These are phyloP conservation scores for Sebastes oblongus DNA, from an alignment of 2,797 vertebrate genomes.

Conservation along the genomic window DNA sequence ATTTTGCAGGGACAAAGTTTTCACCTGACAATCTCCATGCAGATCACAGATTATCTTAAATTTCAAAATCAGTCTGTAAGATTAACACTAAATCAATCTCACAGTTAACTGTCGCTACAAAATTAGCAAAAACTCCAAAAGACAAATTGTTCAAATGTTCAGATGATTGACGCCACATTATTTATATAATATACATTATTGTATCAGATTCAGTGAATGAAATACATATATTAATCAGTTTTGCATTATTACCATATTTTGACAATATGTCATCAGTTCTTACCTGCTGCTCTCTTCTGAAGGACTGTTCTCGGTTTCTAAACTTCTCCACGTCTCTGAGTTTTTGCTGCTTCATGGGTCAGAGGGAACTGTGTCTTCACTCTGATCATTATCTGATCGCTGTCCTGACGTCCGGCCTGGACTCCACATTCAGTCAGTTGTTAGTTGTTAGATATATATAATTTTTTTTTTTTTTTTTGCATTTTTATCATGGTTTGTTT, in stretches of 20 bases:
- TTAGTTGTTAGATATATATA: neutral
- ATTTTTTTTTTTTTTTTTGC: neutral
- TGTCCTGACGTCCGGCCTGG: neutral
- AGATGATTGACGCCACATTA: neutral
- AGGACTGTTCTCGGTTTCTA: neutral
- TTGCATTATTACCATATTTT: neutral
- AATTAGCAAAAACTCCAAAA: neutral
- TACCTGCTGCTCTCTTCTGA: conserved; percentile 49
- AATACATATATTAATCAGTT: neutral
- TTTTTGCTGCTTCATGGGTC: conserved; percentile 40
- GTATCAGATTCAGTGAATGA: neutral
- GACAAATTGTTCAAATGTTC: neutral
- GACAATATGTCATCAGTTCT: neutral
- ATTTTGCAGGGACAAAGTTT: neutral
- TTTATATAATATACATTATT: neutral
- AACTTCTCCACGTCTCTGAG: neutral
- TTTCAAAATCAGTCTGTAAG: neutral
- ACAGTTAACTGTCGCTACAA: neutral
- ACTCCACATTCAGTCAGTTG: neutral
- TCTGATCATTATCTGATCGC: conserved; percentile 13
- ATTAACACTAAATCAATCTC: neutral
- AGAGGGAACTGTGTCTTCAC: conserved; percentile 31
- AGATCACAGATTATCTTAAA: neutral
- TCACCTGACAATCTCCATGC: neutral
- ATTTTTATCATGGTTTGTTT: neutral